Conservation (phyloP, 2,888 invertebrate species). For the Acanthacorydalis orientalis region DNA sequence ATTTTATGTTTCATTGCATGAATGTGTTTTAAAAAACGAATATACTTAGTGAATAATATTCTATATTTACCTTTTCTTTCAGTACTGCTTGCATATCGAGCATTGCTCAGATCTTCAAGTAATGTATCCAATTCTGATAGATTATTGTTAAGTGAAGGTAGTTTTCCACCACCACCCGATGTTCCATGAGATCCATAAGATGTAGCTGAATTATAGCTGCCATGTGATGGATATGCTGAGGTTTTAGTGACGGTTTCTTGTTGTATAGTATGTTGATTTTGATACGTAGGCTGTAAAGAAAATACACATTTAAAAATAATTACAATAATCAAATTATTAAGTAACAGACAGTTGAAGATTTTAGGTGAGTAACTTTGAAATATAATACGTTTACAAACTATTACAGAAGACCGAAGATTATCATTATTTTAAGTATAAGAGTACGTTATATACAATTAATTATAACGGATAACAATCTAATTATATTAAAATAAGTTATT, state of each 20-base stretch:
- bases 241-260: constrained; percentile 30
- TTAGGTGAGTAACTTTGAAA: not conserved
- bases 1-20: no score
- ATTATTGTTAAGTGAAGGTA: constrained; percentile 45
- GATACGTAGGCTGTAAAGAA: constrained; percentile 42
- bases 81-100: constrained; percentile 29
- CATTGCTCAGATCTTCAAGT: constrained; percentile 79
- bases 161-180: constrained; percentile 14
- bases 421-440: no score
- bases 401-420: no score
- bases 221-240: constrained; percentile 8
- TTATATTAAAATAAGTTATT: no score
- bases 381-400: no score
- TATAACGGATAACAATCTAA: no score
- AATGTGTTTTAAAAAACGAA: no score
- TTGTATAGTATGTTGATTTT: constrained; percentile 35
- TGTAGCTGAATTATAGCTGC: constrained; percentile 1
- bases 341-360: no score
- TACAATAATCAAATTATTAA: not conserved
- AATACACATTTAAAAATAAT: constrained; percentile 4
- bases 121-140: constrained; percentile 82
- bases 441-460: no score
- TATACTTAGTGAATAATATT: no score
- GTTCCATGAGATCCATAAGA: constrained; percentile 2
- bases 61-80: not conserved